Evolutionary conservation across 1,140 invertebrate species (phyloP), one percentile per base, ranked within the genome.

Genomic region (Heliconius hewitsoni): DNA sequence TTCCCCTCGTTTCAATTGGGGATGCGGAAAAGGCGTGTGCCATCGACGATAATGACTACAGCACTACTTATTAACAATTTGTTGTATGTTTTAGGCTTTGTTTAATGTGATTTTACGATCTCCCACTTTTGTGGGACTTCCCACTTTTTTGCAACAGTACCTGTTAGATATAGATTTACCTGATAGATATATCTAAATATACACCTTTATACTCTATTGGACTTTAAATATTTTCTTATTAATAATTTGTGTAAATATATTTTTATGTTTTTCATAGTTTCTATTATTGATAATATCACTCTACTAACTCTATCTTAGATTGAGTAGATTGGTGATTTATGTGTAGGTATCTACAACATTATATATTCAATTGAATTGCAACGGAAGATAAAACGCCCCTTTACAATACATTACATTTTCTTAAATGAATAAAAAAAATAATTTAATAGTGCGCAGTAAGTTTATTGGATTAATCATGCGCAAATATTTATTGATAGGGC

Each of bases 401-500:
- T 75, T 60, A 79, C 79, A 78, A 83, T 71, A 78, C 75, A 82
- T 86, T 82, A 80, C 81, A 83, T 77, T 84, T 78, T 75, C 79
- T 83, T 85, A 85, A 87, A 84, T 87, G 88, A 84, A 86, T 84
- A 87, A 87, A 87, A 80, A 91, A 89, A 37, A 37, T 6, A 89
- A 88, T 89, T 90, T 86, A 90, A 89, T 82, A 84, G 81, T 77
- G 84, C 87, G 39, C 76, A 85, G 81, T 82, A 85, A 92, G 87
- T 92, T 92, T 92, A 93, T 93, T 92, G 89, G 86, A 88, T 90
- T 90, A 89, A 93, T 93, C 90, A 93, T 91, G 93, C 93, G 92
- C 91, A 93, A 94, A 94, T 93, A 94, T 94, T 91, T 94, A 94
- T 93, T 82, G 93, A 91, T 88, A 86, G 90, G 92, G 94, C 90